These are phyloP conservation scores for Nemapogon koenigi DNA, from an alignment of 2,888 invertebrate species.

Conservation along the genomic window DNA sequence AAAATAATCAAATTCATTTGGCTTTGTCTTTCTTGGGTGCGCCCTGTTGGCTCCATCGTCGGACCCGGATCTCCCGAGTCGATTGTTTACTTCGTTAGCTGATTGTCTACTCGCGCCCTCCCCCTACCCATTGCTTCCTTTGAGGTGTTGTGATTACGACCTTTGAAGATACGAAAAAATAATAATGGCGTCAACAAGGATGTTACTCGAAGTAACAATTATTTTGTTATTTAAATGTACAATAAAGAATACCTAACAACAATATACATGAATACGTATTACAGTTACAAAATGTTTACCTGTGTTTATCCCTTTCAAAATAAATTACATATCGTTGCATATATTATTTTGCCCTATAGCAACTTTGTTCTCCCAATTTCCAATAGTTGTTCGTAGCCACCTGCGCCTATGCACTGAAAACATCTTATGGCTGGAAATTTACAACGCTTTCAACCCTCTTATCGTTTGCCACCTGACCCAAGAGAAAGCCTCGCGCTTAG, in stretches of 20 bases:
- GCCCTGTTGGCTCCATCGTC: conserved; percentile 28
- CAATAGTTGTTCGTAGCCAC: conserved; percentile 4
- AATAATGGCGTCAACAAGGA: background rate
- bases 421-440: conserved; percentile 32
- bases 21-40: conserved; percentile 37
- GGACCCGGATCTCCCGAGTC: conserved; percentile 43
- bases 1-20: conserved; percentile 50
- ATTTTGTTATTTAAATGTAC: background rate
- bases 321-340: background rate
- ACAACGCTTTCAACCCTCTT: conserved; percentile 57
- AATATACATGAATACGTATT: no score
- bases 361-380: no score
- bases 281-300: background rate
- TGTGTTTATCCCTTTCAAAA: background rate
- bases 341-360: no score
- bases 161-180: conserved; percentile 5
- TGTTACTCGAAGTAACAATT: background rate
- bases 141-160: conserved; percentile 2
- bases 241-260: no score
- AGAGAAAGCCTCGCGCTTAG: no score
- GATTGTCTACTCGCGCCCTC: conserved; percentile 35
- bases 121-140: conserved; percentile 23
- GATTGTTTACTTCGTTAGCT: conserved; percentile 61
- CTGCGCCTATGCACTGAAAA: conserved; percentile 9
- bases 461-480: conserved; percentile 61